Evolutionary conservation across 2,888 invertebrate species (phyloP).

Genomic region (Monopis laevigella): DNA sequence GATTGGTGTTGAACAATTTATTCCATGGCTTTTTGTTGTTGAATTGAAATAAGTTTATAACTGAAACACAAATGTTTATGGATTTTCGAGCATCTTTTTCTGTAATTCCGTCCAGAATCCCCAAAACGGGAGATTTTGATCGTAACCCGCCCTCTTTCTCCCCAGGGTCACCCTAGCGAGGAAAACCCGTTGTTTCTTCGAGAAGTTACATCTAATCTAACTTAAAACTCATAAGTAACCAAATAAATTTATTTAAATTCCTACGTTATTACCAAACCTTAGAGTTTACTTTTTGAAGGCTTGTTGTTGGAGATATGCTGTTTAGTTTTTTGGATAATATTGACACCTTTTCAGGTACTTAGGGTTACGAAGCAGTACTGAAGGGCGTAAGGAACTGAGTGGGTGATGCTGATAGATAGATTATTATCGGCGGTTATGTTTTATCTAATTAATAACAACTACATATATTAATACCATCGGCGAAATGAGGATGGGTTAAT

Average conservation of each 20-base stretch:
- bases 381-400: conserved; percentile 11
- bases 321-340: conserved; percentile 28
- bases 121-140: conserved; percentile 55
- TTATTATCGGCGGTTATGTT: too few species aligned
- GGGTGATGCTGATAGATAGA: conserved; percentile 2
- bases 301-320: conserved; percentile 2
- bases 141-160: conserved; percentile 42
- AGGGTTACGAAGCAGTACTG: conserved; percentile 39
- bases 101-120: conserved; percentile 49
- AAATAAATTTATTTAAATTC: neutral
- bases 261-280: neutral
- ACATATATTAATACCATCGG: too few species aligned
- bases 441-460: too few species aligned
- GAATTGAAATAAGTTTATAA: too few species aligned
- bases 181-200: conserved; percentile 58
- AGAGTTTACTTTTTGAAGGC: neutral
- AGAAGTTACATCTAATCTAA: conserved; percentile 29
- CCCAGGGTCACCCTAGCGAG: conserved; percentile 50
- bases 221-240: conserved; percentile 5
- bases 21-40: too few species aligned
- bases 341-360: conserved; percentile 63
- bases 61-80: too few species aligned
- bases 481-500: too few species aligned
- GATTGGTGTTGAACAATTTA: too few species aligned
- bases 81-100: conserved; percentile 42